Evolutionary conservation across 2,888 invertebrate genomes (phyloP).

Genomic region (Ligdia adustata): DNA sequence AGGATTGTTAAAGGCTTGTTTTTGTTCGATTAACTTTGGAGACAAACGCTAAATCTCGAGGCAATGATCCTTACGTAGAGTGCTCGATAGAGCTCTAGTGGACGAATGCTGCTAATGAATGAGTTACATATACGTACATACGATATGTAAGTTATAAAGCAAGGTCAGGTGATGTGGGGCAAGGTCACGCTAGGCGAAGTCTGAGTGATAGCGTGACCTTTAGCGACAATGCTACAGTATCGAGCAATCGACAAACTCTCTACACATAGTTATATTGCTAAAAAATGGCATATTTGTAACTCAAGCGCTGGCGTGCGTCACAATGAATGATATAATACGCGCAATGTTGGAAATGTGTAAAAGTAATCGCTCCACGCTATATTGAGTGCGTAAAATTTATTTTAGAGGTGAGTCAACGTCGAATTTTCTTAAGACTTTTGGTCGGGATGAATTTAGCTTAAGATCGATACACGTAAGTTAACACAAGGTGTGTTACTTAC

Average conservation of each 20-base stretch:
- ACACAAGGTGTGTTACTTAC: no score
- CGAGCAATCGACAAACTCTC: constrained; percentile 36
- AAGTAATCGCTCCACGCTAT: constrained; percentile 3
- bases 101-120: constrained; percentile 62
- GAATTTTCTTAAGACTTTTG: no score
- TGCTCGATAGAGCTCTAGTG: constrained; percentile 66
- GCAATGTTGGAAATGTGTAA: constrained; percentile 7
- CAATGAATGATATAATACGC: constrained; percentile 24
- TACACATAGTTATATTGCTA: constrained; percentile 12
- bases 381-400: constrained; percentile 10
- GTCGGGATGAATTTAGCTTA: no score
- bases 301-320: constrained; percentile 16
- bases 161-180: constrained; percentile 74
- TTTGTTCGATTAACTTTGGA: constrained; percentile 24
- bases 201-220: constrained; percentile 79
- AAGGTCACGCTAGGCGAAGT: constrained; percentile 72
- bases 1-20: constrained; percentile 25
- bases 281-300: constrained; percentile 23
- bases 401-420: no score
- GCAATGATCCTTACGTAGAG: constrained; percentile 58
- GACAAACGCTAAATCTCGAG: constrained; percentile 39
- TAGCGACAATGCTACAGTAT: constrained; percentile 66
- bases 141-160: constrained; percentile 69
- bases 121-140: constrained; percentile 45
- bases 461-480: no score